Evolutionary conservation across 2,888 invertebrate species (phyloP).

Genomic region (Erebia epiphron): DNA sequence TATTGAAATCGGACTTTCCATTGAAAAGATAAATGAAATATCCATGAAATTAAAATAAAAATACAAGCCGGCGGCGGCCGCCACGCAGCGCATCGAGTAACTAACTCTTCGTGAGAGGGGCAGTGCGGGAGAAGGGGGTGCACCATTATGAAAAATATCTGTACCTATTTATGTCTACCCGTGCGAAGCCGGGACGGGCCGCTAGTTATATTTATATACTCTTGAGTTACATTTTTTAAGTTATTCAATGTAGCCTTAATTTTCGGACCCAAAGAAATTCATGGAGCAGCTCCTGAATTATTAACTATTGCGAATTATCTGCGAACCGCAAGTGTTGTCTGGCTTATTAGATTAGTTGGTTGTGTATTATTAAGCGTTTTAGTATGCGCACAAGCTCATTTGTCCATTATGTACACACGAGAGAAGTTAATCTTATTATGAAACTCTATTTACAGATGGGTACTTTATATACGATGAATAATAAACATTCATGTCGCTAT

Average conservation of each 20-base stretch:
- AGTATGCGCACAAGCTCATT: conserved; percentile 14
- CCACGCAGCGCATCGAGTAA: too few species aligned
- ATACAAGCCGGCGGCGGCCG: too few species aligned
- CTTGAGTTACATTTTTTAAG: neutral
- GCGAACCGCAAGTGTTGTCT: neutral
- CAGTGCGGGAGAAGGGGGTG: too few species aligned
- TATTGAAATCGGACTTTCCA: too few species aligned
- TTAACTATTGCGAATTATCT: conserved; percentile 8
- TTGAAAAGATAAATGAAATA: too few species aligned
- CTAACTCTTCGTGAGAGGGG: too few species aligned
- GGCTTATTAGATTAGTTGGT: conserved; percentile 13
- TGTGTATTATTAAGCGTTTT: conserved; percentile 17
- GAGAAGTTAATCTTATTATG: conserved; percentile 9
- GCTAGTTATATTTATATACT: too few species aligned
- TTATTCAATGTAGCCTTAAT: neutral
- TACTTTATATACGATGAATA: conserved; percentile 6
- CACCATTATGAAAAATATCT: too few species aligned
- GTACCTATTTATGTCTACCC: too few species aligned
- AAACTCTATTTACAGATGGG: conserved; percentile 8
- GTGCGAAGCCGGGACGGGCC: too few species aligned
- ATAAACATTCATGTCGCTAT: neutral
- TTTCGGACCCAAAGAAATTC: neutral
- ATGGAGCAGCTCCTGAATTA: conserved; percentile 8
- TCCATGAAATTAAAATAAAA: too few species aligned
- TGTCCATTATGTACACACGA: conserved; percentile 9